Conservation (phyloP, 2,113 vertebrate species). For the Grammomys surdaster region DNA sequence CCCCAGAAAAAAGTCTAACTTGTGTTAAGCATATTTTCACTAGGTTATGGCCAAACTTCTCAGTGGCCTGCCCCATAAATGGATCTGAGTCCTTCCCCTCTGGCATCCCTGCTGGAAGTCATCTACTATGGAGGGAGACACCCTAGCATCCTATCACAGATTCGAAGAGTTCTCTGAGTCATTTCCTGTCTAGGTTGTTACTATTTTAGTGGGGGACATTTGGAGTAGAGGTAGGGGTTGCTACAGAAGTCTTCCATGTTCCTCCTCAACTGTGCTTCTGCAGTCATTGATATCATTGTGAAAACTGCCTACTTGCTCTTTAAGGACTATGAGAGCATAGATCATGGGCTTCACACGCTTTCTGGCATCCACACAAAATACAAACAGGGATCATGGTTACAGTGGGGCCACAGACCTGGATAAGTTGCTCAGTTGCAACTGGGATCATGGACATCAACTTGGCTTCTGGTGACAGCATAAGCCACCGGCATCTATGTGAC, state of each 20-base stretch:
- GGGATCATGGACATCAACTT: neutral
- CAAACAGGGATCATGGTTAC: neutral
- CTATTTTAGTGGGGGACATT: neutral
- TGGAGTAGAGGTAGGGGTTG: neutral
- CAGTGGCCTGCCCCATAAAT: neutral
- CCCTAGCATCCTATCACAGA: neutral
- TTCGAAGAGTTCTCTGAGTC: neutral
- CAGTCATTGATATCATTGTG: neutral
- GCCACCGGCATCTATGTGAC: neutral
- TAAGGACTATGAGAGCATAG: neutral
- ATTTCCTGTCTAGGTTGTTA: neutral
- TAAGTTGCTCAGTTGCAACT: neutral
- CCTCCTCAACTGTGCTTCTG: neutral
- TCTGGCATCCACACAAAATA: neutral
- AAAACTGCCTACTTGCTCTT: neutral
- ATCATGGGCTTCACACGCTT: neutral
- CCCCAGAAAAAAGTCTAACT: neutral
- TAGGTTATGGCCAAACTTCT: neutral
- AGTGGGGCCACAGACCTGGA: neutral
- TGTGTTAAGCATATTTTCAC: neutral
- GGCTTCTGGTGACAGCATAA: neutral
- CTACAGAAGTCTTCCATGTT: neutral
- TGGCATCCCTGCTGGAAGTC: neutral
- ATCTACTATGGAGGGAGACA: neutral
- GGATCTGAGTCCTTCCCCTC: no score